Evolutionary conservation across 2,797 vertebrate species (phyloP), one percentile per base, ranked within the genome.

Genomic region (Channa striata): DNA sequence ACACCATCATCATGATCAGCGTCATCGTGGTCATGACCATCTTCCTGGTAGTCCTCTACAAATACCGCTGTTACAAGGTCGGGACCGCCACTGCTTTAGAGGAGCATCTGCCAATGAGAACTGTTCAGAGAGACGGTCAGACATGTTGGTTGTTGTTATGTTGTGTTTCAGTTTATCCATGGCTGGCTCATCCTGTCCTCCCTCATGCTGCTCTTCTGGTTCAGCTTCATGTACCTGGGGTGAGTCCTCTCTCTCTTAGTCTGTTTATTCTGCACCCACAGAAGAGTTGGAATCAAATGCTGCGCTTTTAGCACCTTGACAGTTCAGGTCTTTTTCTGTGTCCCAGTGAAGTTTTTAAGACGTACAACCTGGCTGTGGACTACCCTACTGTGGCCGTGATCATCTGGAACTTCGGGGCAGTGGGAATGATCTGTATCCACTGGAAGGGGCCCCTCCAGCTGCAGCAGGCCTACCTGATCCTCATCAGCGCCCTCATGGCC

Each of bases 131-230:
- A 30, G 25, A 30, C 25, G 2, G 2, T 30, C 25, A 30, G 6
- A 30, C 25, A 30, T 42, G 39, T 16, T 16, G 39, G 12, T 42
- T 14, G 33, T 34, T 13, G 23, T 20, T 33, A 1, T 52, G n/a
- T 5, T 63, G 40, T 69, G 60, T 76, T 12, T 7, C 68, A 99
- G 97, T 97, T 98, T 81, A 99, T 99, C 91, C 97, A 99, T 0
- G 97, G 97, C 52, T 99, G 97, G 97, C 85, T 99, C 90, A 97
- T 99, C 88, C 92, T 97, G 73, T 99, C 97, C 4, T 99, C 97
- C 19, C 88, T 99, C 86, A 97, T 98, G 96, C 77, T 99, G 85
- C 96, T 99, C 42, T 99, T 99, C 89, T 95, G 96, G 88, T 97
- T 98, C 88, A 97, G 96, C 77, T 98, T 96, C 87, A 97, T 98